phyloP scores from a whole-genome alignment of 92 coral and sea anemone species.

The Diadumene lineata region DNA sequence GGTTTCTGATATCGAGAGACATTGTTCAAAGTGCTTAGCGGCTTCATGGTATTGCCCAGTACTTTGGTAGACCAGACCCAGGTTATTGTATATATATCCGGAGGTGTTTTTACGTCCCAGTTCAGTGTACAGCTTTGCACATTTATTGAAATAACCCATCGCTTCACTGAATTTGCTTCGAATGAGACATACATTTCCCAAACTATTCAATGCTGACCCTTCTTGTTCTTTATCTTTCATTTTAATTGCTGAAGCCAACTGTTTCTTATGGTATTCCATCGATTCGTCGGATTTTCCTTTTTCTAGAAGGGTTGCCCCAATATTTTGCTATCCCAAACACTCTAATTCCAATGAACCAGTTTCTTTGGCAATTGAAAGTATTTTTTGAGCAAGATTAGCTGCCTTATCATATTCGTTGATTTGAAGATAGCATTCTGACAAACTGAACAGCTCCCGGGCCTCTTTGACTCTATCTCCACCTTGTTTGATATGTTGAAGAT shows the following conservation, averaged over 20 bases:
- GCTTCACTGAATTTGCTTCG: not conserved
- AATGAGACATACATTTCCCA: not conserved
- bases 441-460: not conserved
- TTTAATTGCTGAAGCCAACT: not conserved
- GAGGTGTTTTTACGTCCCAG: not conserved
- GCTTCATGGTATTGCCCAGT: slow-evolving; percentile 1
- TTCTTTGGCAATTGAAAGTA: slow-evolving; percentile 3
- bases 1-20: not conserved
- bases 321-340: not conserved
- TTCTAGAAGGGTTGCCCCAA: not conserved
- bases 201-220: not conserved
- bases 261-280: not conserved
- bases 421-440: not conserved
- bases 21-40: not conserved
- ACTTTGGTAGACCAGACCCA: not conserved
- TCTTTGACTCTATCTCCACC: not conserved
- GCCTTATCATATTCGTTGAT: not conserved
- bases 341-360: not conserved
- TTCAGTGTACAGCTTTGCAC: not conserved
- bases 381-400: not conserved
- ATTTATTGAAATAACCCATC: not conserved
- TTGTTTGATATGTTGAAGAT: not conserved
- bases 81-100: not conserved
- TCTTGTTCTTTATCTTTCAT: not conserved
- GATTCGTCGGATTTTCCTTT: not conserved